Conservation (phyloP, 2,113 vertebrate genomes). For the Morone chrysops region DNA sequence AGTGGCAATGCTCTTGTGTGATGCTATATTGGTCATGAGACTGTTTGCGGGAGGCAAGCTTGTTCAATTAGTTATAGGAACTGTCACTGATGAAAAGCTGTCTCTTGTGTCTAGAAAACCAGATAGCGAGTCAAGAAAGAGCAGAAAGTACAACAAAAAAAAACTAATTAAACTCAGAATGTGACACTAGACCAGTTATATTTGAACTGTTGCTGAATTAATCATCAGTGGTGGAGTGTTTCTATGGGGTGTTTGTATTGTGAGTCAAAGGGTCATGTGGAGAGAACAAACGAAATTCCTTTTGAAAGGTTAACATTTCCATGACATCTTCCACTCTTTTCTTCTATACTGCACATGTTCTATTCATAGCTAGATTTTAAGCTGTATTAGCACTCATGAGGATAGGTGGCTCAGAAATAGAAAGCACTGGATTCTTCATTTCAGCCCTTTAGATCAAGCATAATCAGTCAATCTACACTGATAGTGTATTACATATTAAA, state of each 20-base stretch:
- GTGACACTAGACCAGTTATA: not conserved
- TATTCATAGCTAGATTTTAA: constrained; percentile 17
- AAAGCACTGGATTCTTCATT: not conserved
- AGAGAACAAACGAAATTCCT: not conserved
- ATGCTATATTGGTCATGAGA: constrained; percentile 12
- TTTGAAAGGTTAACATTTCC: not conserved
- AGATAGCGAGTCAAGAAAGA: not conserved
- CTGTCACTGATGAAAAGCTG: constrained; percentile 16
- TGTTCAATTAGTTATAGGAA: constrained; percentile 15
- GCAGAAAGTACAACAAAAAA: not conserved
- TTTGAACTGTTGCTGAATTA: constrained; percentile 1
- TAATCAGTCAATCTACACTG: not conserved
- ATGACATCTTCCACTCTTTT: not conserved
- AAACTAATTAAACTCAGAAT: not conserved
- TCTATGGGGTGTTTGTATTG: not conserved
- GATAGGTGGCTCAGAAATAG: not conserved
- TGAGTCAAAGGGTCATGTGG: not conserved
- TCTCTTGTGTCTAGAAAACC: not conserved
- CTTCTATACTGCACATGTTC: not conserved
- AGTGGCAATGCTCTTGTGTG: not conserved
- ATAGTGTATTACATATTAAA: not conserved
- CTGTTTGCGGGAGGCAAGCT: not conserved
- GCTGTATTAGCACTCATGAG: not conserved
- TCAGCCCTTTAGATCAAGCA: constrained; percentile 1
- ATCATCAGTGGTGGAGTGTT: not conserved